Conservation (phyloP, 2,797 vertebrate species). For the Ateles fusciceps region DNA sequence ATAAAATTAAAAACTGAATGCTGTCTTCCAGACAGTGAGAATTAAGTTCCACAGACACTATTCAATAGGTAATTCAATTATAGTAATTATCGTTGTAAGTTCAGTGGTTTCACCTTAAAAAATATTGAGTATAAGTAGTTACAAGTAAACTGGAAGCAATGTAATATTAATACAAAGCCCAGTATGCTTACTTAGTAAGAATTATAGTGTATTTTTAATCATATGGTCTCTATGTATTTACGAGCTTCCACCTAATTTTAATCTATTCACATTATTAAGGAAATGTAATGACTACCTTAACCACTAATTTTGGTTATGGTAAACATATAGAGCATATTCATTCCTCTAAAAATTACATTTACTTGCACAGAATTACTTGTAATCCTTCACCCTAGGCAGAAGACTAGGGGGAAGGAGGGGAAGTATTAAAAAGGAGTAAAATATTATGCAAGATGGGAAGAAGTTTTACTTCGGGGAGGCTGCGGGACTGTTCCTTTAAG, state of each 20-base stretch:
- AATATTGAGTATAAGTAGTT: background rate
- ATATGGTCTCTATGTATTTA: background rate
- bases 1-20: background rate
- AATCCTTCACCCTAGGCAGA: slow-evolving; percentile 30
- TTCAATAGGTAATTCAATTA: slow-evolving; percentile 41
- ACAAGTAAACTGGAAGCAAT: slow-evolving; percentile 45
- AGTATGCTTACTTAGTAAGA: slow-evolving; percentile 10
- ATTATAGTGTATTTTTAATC: slow-evolving; percentile 46
- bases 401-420: slow-evolving; percentile 3
- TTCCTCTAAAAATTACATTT: slow-evolving; percentile 41
- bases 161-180: slow-evolving; percentile 42
- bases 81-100: slow-evolving; percentile 44
- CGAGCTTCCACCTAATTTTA: slow-evolving; percentile 52
- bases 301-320: slow-evolving; percentile 25
- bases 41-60: slow-evolving; percentile 57
- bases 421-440: slow-evolving; percentile 35
- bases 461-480: slow-evolving; percentile 38
- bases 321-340: background rate
- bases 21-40: background rate
- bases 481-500: slow-evolving; percentile 39
- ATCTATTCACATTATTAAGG: slow-evolving; percentile 16
- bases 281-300: background rate
- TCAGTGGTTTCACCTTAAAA: slow-evolving; percentile 38
- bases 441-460: background rate
- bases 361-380: background rate